Evolutionary conservation across 2,113 vertebrate genomes (phyloP).

Genomic region (Taxidea taxus): DNA sequence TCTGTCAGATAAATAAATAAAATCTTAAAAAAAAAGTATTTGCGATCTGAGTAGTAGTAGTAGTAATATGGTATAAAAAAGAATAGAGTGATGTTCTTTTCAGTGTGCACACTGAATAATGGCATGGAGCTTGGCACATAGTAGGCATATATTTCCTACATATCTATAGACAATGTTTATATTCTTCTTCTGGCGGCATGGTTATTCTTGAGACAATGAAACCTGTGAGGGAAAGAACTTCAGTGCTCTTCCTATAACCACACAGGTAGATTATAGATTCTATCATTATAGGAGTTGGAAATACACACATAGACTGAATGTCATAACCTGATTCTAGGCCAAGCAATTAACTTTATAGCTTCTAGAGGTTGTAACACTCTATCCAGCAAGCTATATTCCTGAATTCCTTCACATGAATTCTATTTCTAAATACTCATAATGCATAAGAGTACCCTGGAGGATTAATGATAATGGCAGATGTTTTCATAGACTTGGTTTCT

Average conservation of each 20-base stretch:
- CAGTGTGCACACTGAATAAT: background rate
- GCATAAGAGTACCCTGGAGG: background rate
- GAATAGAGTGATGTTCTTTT: background rate
- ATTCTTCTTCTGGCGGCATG: background rate
- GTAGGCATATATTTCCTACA: background rate
- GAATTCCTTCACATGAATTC: background rate
- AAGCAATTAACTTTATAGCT: background rate
- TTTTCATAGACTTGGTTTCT: background rate
- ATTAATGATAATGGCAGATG: background rate
- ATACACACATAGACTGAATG: background rate
- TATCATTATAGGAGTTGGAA: background rate
- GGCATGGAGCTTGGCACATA: background rate
- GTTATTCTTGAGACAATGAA: background rate
- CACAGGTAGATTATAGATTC: background rate
- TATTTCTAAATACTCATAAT: background rate
- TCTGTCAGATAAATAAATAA: too few species aligned
- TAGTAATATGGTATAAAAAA: background rate
- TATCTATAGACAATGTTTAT: background rate
- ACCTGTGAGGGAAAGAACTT: background rate
- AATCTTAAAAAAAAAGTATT: too few species aligned
- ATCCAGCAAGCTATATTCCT: background rate
- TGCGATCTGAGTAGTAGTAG: background rate
- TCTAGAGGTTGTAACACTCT: background rate
- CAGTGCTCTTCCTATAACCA: background rate
- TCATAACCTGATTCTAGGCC: background rate